Base-by-base conservation (phyloP, 2,797 vertebrate genomes). In the Chaetophractus vellerosus region DNA sequence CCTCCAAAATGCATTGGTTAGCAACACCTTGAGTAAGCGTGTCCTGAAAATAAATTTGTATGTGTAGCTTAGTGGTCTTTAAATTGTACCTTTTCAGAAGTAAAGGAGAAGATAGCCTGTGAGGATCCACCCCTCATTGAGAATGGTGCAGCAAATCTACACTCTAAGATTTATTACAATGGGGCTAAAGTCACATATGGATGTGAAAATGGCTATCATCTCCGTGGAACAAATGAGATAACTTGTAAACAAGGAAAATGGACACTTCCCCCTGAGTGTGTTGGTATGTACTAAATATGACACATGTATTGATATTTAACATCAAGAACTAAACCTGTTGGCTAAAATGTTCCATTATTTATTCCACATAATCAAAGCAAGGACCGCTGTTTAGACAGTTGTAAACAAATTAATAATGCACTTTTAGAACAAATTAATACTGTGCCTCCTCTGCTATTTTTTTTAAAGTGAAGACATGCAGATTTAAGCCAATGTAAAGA, bases 1-100 rank as follows among this genome's bases (percentile, higher is more conserved):
- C 98, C 98, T 6, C 98, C 98, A 9, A 0, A 45, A 61, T 99
- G 98, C 79, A 14, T 96, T 2, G 98, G 98, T 98, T 16, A 97
- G 98, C 97, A 89, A 7, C 57, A 7, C 21, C 75, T 91, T 57
- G 38, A 24, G 26, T 45, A 28, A 74, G 36, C 10, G 12, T 83
- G 12, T 0, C 4, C 26, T n/a, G 33, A 41, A 38, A 6, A 31
- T 74, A 96, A 90, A 50, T 33, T 11, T 50, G 50, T 9, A 0
- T 1, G 9, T 18, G 18, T 6, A 38, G 45, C 74, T 61, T 4
- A 97, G 6, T 2, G 69, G 2, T 41, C 64, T 38, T 59, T 87
- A 61, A 95, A 55, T 81, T 33, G 12, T 96, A 0, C 66, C 82
- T 59, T 96, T 98, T 11, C 90, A 98, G 98, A 97, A 97, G 10